phyloP scores from a whole-genome alignment of 2,888 invertebrate genomes.

The Papilio elwesi region DNA sequence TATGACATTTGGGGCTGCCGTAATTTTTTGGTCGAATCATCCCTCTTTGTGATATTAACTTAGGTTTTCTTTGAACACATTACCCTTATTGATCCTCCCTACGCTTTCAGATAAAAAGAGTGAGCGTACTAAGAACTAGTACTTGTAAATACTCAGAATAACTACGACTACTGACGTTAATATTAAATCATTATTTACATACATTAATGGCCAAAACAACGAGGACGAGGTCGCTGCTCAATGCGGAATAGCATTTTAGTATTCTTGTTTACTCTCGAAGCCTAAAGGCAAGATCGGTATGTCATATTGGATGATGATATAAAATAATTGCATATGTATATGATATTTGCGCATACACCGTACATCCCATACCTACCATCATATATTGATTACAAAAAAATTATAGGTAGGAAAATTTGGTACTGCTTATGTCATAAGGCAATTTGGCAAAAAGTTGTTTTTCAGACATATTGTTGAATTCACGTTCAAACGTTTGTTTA shows the following conservation, averaged over 20 bases:
- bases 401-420: no score
- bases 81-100: constrained; percentile 4
- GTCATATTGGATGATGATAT: neutral
- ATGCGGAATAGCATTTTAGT: neutral
- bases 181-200: neutral
- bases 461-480: no score
- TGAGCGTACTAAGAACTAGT: neutral
- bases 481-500: no score
- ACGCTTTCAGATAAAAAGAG: neutral
- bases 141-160: no score
- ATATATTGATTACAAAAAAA: no score
- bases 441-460: no score
- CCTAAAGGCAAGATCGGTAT: neutral
- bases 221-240: neutral
- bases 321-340: neutral
- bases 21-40: neutral
- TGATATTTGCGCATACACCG: no score
- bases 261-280: neutral
- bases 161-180: no score
- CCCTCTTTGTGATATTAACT: neutral
- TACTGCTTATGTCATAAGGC: no score
- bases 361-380: no score
- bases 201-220: neutral
- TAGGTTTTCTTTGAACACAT: constrained; percentile 10
- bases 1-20: neutral